Evolutionary conservation across 2,888 invertebrate genomes (phyloP), one percentile per base, ranked within the genome.

Genomic region (Oeneis ivallda): DNA sequence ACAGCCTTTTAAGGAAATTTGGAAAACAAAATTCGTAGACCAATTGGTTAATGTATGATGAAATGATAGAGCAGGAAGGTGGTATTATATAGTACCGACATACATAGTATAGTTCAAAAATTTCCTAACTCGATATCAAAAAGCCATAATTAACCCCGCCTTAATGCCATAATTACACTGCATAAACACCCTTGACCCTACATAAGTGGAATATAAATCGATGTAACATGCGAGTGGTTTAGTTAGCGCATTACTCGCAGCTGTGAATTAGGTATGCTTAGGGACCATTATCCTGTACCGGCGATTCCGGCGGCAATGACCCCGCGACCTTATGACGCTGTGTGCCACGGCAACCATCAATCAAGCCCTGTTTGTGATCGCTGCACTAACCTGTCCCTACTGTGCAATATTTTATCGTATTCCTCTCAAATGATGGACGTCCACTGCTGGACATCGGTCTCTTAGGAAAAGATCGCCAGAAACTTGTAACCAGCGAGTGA

Each of bases 301-400:
- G 83, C 84, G 77, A 82, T 82, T 79, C 78, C 26, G 26, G 79
- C 81, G 90, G 80, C 90, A 89, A 86, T 90, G 90, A 90, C 90
- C 90, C 81, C 78, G 75, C 85, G 87, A 86, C 86, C 89, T 83
- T 75, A 79, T 82, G 85, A 85, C 85, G 88, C 80, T 83, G 83
- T 81, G 79, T 82, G 76, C 86, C 90, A 85, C 85, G 82, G 83
- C 85, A 79, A 81, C 81, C 86, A 89, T 90, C 90, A 89, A 90
- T 89, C 89, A 88, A 82, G 65, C 72, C 76, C 80, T 80, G 81
- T 19, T 81, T 81, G 85, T 87, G 86, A 85, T 41, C 56, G 8
- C 10, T 17, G 39, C 19, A 11, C 17, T 19, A 41, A 56, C 56
- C 15, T 54, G 32, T 9, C 37, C n/a, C 53, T 37, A 9, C 37